Evolutionary conservation across 2,888 invertebrate species (phyloP).

Genomic region (Ochropleura leucogaster): DNA sequence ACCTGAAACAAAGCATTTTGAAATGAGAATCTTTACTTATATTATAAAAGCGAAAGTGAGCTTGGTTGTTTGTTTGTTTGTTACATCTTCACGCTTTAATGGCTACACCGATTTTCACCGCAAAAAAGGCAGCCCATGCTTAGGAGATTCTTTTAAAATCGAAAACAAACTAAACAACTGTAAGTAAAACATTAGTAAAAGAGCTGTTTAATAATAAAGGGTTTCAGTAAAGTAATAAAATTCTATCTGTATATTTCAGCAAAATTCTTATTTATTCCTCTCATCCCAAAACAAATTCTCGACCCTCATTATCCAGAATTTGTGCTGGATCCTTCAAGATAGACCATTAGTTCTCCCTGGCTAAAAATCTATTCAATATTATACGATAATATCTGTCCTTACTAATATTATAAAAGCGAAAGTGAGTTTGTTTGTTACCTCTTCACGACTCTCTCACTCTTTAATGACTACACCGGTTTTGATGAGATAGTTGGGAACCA

Average conservation of each 20-base stretch:
- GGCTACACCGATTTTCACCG: no score
- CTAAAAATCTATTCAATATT: neutral
- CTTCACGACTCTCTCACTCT: no score
- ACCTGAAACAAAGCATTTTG: constrained; percentile 9
- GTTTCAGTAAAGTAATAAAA: neutral
- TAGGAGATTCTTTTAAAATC: no score
- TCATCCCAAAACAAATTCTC: neutral
- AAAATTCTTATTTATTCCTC: neutral
- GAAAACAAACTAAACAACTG: neutral
- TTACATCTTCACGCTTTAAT: no score
- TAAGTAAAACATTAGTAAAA: neutral
- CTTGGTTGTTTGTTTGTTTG: no score
- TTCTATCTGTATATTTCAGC: neutral
- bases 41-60: no score
- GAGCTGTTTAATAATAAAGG: neutral
- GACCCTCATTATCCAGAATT: constrained; percentile 7
- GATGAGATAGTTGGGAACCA: no score
- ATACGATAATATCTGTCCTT: no score
- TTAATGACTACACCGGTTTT: no score
- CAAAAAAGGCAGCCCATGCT: no score
- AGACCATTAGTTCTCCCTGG: constrained; percentile 22
- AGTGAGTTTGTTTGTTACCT: no score
- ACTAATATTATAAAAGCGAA: no score
- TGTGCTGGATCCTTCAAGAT: constrained; percentile 19
- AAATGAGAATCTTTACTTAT: neutral